Percentiles rank a stretch among this genome's conserved stretches.
phyloP scores from a whole-genome alignment of 2,888 invertebrate genomes.

The Timandra comae region DNA sequence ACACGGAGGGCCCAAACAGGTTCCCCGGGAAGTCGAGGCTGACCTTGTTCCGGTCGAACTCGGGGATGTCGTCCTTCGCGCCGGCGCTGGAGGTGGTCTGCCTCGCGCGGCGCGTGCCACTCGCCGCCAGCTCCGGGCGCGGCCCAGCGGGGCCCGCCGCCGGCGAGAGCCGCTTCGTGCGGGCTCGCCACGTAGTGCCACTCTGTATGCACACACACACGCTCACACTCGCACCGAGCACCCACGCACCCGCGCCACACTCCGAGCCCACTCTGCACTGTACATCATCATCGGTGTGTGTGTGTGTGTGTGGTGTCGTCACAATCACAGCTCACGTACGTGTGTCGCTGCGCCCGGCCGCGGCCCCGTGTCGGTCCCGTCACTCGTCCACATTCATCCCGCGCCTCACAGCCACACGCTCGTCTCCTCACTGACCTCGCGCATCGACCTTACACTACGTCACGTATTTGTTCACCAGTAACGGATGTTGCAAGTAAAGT shows the following conservation, averaged over 20 bases:
- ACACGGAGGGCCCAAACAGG: constrained; percentile 82
- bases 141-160: neutral
- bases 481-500: no score
- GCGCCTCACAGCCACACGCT: no score
- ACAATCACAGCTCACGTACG: no score
- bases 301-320: constrained; percentile 2
- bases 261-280: constrained; percentile 6
- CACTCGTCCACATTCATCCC: no score
- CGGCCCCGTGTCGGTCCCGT: no score
- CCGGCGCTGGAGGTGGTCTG: constrained; percentile 35
- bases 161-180: constrained; percentile 20
- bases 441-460: no score
- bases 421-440: no score
- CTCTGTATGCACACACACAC: constrained; percentile 26
- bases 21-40: constrained; percentile 80
- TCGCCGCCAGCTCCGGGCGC: constrained; percentile 10
- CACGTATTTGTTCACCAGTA: no score
- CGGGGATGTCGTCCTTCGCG: constrained; percentile 71
- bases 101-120: constrained; percentile 7
- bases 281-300: neutral
- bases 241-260: constrained; percentile 1
- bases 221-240: constrained; percentile 4
- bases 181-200: constrained; percentile 56
- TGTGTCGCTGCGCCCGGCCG: neutral
- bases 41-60: constrained; percentile 80